A percentile compares a stretch with the other conserved stretches of the same genome.
Conservation (phyloP, 2,113 vertebrate species). For the Alethe castanea region DNA sequence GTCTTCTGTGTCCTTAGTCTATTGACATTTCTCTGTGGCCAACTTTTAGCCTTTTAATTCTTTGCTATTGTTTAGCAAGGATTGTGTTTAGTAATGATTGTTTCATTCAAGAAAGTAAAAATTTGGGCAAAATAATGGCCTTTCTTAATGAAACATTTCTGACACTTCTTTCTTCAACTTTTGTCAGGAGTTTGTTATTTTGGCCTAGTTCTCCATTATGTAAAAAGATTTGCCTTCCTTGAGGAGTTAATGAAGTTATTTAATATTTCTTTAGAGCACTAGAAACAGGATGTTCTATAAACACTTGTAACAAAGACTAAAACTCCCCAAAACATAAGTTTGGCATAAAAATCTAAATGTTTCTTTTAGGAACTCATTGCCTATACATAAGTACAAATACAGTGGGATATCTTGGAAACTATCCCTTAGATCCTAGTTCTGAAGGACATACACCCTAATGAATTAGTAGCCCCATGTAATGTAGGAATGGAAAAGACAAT, state of each 20-base stretch:
- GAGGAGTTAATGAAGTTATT: neutral
- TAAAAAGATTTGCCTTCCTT: neutral
- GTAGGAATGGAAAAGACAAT: neutral
- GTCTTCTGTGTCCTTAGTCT: neutral
- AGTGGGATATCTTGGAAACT: neutral
- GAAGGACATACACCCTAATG: neutral
- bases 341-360: neutral
- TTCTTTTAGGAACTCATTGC: neutral
- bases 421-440: neutral
- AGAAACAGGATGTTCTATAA: neutral
- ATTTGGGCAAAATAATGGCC: neutral
- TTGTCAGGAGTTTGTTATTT: neutral
- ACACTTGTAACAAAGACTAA: neutral
- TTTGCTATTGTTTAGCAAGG: neutral
- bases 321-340: fast-evolving
- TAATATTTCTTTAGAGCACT: neutral
- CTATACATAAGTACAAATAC: neutral
- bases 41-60: neutral
- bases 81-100: neutral
- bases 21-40: neutral
- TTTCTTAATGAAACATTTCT: neutral
- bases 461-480: neutral
- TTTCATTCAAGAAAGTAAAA: neutral
- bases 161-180: neutral
- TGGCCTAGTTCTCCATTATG: neutral